Percentiles rank a stretch among this genome's conserved stretches.
These are phyloP conservation scores for Agrotis clavis DNA, from an alignment of 2,888 invertebrate genomes.

Conservation along the genomic window DNA sequence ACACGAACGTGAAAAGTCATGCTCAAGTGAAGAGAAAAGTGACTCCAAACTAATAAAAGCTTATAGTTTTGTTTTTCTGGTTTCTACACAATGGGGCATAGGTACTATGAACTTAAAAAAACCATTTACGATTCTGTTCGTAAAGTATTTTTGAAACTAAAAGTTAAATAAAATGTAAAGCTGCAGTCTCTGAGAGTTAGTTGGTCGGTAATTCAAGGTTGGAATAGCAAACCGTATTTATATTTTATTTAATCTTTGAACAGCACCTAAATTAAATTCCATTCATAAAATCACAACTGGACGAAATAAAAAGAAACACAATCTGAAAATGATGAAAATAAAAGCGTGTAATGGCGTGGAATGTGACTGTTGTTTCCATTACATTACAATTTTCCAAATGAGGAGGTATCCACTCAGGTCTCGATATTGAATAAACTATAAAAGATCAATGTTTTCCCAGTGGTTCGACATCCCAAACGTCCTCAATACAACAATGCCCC, in stretches of 20 bases:
- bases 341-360: slow-evolving; percentile 39
- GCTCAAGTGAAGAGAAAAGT: no score
- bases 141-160: not conserved
- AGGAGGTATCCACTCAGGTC: slow-evolving; percentile 64
- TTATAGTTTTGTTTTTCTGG: not conserved
- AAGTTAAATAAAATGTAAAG: not conserved
- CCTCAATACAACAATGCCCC: slow-evolving; percentile 79
- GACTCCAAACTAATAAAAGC: not conserved
- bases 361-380: slow-evolving; percentile 44
- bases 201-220: not conserved
- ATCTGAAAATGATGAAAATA: slow-evolving; percentile 26
- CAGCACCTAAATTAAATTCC: not conserved
- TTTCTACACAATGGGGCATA: not conserved
- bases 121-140: no score
- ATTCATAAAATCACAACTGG: not conserved
- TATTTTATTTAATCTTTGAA: not conserved
- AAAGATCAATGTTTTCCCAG: slow-evolving; percentile 77
- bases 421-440: slow-evolving; percentile 73
- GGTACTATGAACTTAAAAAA: not conserved
- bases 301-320: slow-evolving; percentile 2
- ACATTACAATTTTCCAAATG: slow-evolving; percentile 62
- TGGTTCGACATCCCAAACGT: slow-evolving; percentile 71
- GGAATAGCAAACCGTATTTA: not conserved
- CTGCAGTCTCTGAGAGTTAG: not conserved
- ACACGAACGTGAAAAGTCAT: no score